Percentiles rank a stretch among this genome's conserved stretches.
Evolutionary conservation across 2,797 vertebrate species (phyloP).

Genomic region (Enteromius fasciolatus): DNA sequence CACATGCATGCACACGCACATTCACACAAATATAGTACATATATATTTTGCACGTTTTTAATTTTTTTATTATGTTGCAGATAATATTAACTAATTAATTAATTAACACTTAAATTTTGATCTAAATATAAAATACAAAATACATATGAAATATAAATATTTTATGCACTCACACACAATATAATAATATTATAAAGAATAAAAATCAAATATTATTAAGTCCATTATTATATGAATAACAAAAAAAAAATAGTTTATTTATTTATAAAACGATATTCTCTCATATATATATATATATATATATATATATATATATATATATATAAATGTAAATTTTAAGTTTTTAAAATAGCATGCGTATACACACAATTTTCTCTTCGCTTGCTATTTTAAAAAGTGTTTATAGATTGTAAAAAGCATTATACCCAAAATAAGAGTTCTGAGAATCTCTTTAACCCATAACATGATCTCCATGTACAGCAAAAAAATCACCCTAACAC

Average conservation of each 20-base stretch:
- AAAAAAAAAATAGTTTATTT: no score
- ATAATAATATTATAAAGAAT: no score
- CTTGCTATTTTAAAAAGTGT: neutral
- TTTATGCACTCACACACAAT: no score
- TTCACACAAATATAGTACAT: neutral
- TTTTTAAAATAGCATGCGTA: neutral
- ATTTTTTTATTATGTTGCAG: neutral
- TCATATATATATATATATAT: no score
- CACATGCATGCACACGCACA: no score
- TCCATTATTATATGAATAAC: no score
- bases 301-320: no score
- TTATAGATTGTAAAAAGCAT: neutral
- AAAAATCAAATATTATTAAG: no score
- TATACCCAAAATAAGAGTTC: neutral
- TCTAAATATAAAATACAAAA: neutral
- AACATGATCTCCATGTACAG: constrained; percentile 15
- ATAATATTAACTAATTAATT: neutral
- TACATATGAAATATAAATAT: neutral
- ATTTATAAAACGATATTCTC: no score
- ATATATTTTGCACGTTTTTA: neutral
- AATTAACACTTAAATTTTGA: neutral
- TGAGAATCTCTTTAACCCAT: neutral
- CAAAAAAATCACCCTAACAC: constrained; percentile 8
- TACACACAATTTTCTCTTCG: neutral
- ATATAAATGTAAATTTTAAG: no score